These are phyloP conservation scores for Cylas formicarius DNA, from an alignment of 1,140 invertebrate species.

Conservation along the genomic window DNA sequence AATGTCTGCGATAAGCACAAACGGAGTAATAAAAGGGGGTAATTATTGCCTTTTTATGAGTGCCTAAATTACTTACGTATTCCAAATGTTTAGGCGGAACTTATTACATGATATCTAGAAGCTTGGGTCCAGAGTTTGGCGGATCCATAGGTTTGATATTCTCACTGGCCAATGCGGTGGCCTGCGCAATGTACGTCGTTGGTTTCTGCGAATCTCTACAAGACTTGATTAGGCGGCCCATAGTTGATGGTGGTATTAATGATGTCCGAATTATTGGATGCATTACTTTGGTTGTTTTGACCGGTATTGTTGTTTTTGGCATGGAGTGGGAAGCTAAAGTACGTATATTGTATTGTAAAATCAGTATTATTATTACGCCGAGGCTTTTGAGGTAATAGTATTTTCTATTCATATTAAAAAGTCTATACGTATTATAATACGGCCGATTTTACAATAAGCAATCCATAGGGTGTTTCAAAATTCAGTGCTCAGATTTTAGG, in stretches of 20 bases:
- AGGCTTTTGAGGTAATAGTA: background rate
- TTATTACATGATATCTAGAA: conserved; percentile 95
- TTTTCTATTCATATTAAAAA: background rate
- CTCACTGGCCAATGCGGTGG: conserved; percentile 90
- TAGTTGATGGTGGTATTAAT: conserved; percentile 55
- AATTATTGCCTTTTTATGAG: conserved; percentile 25
- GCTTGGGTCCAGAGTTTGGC: conserved; percentile 94
- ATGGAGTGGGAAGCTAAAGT: conserved; percentile 88
- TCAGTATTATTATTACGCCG: background rate
- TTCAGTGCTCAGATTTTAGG: too few species aligned
- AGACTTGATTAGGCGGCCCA: conserved; percentile 54
- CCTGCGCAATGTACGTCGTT: conserved; percentile 96
- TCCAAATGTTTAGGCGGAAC: conserved; percentile 67
- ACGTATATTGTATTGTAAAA: too few species aligned
- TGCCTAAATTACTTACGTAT: background rate
- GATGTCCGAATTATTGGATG: conserved; percentile 63
- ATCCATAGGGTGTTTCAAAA: background rate
- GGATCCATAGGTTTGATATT: conserved; percentile 82
- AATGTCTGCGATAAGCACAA: conserved; percentile 97
- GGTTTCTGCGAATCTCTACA: conserved; percentile 92
- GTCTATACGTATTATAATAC: background rate
- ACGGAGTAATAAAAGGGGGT: conserved; percentile 86
- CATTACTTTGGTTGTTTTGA: conserved; percentile 67
- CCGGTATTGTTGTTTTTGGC: conserved; percentile 78
- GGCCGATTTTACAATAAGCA: background rate